Evolutionary conservation across 2,888 invertebrate species (phyloP).

Genomic region (Beris chalybata): DNA sequence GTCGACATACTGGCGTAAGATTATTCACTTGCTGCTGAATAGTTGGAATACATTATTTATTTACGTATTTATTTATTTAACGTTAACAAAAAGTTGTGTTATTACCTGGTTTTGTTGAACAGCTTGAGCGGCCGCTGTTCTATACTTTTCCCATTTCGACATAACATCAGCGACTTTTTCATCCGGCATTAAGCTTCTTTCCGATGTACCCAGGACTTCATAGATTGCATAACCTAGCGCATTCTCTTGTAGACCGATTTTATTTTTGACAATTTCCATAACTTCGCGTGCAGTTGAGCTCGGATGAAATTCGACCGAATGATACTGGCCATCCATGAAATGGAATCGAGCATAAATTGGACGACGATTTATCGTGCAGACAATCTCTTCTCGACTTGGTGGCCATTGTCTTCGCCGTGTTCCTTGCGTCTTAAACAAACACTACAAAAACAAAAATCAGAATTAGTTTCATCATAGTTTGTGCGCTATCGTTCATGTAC

Average conservation of each 20-base stretch:
- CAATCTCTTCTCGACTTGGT: slow-evolving; percentile 88
- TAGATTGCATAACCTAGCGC: slow-evolving; percentile 82
- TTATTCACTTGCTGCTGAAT: slow-evolving; percentile 52
- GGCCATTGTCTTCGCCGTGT: slow-evolving; percentile 83
- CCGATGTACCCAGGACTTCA: slow-evolving; percentile 85
- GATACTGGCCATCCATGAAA: slow-evolving; percentile 92
- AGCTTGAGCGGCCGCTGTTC: slow-evolving; percentile 69
- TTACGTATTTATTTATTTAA: slow-evolving; percentile 18
- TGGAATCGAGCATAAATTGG: slow-evolving; percentile 90
- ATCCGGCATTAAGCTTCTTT: slow-evolving; percentile 79
- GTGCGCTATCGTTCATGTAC: not conserved
- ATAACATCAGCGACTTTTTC: slow-evolving; percentile 94
- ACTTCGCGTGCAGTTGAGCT: slow-evolving; percentile 90
- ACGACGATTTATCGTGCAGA: slow-evolving; percentile 87
- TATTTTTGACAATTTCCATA: slow-evolving; percentile 81
- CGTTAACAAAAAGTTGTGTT: not conserved
- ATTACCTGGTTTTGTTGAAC: slow-evolving; percentile 48
- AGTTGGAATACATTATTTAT: not conserved
- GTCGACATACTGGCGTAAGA: slow-evolving; percentile 59
- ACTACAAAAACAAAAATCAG: slow-evolving; percentile 54
- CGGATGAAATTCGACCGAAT: slow-evolving; percentile 93
- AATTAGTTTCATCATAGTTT: not conserved
- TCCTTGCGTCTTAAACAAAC: slow-evolving; percentile 72
- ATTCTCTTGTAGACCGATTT: slow-evolving; percentile 70
- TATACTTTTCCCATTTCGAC: slow-evolving; percentile 92